Evolutionary conservation across 2,113 vertebrate species (phyloP), one percentile per base, ranked within the genome.

Genomic region (Engraulis encrasicolus): DNA sequence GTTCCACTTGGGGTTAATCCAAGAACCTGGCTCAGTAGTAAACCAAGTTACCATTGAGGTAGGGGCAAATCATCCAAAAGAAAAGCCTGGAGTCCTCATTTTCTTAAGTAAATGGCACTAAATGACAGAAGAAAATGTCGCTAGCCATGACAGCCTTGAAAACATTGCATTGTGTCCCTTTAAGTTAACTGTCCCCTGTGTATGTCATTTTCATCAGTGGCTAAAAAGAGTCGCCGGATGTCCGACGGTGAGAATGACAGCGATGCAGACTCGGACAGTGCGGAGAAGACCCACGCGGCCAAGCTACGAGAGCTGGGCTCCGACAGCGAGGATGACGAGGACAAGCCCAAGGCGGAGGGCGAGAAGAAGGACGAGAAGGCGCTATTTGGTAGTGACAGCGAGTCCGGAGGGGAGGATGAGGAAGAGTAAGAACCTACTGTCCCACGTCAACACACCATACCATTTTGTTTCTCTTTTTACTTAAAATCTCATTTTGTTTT

Each of bases 331-430:
- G 97, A 97, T 6, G 98, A 96, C 2, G 96, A 97, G 61, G 94
- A 87, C 50, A 95, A 88, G 48, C 83, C 54, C 23, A 92, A 93
- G 83, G 91, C 20, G 5, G 82, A 88, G 9, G 88, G 77, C 0
- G 96, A 93, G 82, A 96, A 96, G 74, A 96, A 95, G 85, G 95
- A 97, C 66, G 96, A 98, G 89, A 97, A 99, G 83, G 96, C 96
- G 80, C 91, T 99, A 9, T 99, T 99, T 80, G 98, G 98, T 77
- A 98, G 97, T 81, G 98, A 99, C 87, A 99, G 97, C 82, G 98
- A 99, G 19, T 98, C 97, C 0, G 93, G 89, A 37, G 97, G n/a
- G n/a, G n/a, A 95, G 12, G 97, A 98, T 84, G 97, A 97, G 37
- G 97, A 99, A 91, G 97, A 99, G 98, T 99, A 93, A 97, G 98